Conservation (phyloP, 2,888 invertebrate species). For the Dynastes hyllus region DNA sequence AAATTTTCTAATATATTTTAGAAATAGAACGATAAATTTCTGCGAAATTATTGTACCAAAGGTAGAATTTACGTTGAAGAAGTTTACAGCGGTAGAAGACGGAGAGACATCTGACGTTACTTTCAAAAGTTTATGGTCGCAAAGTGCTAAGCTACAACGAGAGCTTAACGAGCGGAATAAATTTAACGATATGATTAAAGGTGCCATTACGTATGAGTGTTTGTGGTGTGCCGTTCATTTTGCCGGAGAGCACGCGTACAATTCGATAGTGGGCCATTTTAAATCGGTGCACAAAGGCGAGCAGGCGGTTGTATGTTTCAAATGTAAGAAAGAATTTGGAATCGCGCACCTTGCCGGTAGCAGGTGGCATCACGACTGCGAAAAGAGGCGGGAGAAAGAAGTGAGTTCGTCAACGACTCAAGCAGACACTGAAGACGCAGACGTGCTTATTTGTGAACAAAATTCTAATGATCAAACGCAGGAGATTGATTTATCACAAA, state of each 20-base stretch:
- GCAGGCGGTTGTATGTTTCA: slow-evolving; percentile 53
- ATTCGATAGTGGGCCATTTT: slow-evolving; percentile 49
- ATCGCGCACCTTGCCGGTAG: slow-evolving; percentile 37
- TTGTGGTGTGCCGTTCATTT: slow-evolving; percentile 46
- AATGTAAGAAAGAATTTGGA: slow-evolving; percentile 50
- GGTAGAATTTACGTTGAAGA: slow-evolving; percentile 43
- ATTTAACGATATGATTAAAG: slow-evolving; percentile 47
- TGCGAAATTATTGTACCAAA: slow-evolving; percentile 54
- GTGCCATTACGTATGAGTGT: slow-evolving; percentile 53
- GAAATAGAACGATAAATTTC: slow-evolving; percentile 52
- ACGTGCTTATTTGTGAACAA: not conserved
- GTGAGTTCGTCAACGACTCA: not conserved
- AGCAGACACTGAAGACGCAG: not conserved
- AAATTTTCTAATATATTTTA: slow-evolving; percentile 21
- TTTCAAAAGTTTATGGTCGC: slow-evolving; percentile 48
- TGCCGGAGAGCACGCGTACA: slow-evolving; percentile 31
- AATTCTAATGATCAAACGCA: no score
- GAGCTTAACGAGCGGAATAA: slow-evolving; percentile 18
- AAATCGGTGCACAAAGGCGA: slow-evolving; percentile 51
- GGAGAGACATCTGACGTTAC: not conserved
- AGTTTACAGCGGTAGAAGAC: slow-evolving; percentile 53
- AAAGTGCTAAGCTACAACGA: not conserved
- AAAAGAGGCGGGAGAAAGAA: slow-evolving; percentile 4
- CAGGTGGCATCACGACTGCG: slow-evolving; percentile 55
- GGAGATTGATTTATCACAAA: no score